These are phyloP conservation scores for Ricordea florida DNA, from an alignment of 92 coral and sea anemone genomes.

Conservation along the genomic window DNA sequence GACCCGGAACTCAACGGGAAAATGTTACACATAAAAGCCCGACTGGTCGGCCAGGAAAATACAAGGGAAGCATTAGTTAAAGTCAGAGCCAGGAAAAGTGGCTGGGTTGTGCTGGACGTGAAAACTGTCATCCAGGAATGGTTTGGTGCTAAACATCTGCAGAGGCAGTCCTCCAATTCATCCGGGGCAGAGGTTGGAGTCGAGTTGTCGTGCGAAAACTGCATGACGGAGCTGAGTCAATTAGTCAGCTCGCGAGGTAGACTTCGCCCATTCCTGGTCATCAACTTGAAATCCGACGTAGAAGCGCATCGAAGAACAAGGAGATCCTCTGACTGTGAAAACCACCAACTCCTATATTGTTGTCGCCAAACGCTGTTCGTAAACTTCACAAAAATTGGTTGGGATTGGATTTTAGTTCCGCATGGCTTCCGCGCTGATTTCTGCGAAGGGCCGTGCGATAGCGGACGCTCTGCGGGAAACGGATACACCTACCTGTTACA, in stretches of 20 bases:
- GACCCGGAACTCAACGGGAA: neutral
- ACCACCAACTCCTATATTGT: constrained; percentile 37
- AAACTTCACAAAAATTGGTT: constrained; percentile 59
- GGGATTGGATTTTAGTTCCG: constrained; percentile 78
- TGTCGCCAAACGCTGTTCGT: constrained; percentile 56
- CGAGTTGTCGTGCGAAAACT: constrained; percentile 55
- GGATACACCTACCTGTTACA: constrained; percentile 54
- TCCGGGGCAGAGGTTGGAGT: neutral
- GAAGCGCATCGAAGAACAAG: constrained; percentile 30
- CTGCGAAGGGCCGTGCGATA: constrained; percentile 67
- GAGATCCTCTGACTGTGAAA: constrained; percentile 20
- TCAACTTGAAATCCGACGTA: constrained; percentile 37
- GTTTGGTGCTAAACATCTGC: constrained; percentile 25
- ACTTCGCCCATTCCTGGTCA: constrained; percentile 60
- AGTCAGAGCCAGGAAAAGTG: constrained; percentile 8
- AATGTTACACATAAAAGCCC: constrained; percentile 13
- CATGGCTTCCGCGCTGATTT: constrained; percentile 60
- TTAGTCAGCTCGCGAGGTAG: constrained; percentile 42
- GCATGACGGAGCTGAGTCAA: constrained; percentile 22
- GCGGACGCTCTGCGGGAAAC: constrained; percentile 10
- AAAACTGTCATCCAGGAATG: constrained; percentile 35
- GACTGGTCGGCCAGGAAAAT: no score
- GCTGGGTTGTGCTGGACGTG: constrained; percentile 47
- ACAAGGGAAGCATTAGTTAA: constrained; percentile 12
- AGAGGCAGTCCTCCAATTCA: constrained; percentile 10